These are phyloP conservation scores for Pollachius pollachius DNA, from an alignment of 2,113 vertebrate genomes.

Conservation along the genomic window DNA sequence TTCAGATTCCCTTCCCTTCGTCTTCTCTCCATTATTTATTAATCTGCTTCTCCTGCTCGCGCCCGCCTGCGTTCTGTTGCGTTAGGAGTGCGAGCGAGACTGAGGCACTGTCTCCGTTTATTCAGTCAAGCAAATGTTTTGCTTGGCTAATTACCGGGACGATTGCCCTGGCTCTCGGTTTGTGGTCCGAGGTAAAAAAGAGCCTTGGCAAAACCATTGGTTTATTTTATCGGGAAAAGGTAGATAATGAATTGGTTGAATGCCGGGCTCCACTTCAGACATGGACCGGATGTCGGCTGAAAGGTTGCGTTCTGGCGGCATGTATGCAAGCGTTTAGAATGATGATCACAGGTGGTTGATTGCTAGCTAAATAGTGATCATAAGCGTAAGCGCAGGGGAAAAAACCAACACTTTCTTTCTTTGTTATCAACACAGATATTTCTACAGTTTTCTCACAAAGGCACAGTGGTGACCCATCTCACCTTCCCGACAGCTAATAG, in stretches of 20 bases:
- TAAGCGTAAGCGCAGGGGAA: constrained; percentile 28
- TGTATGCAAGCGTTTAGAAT: background rate
- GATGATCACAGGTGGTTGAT: constrained; percentile 27
- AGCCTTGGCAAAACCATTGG: constrained; percentile 22
- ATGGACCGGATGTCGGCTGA: background rate
- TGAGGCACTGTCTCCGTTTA: constrained; percentile 29
- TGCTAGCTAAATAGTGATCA: constrained; percentile 27
- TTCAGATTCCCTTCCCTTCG: constrained; percentile 38
- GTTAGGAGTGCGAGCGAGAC: constrained; percentile 10
- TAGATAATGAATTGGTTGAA: background rate
- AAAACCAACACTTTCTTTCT: constrained; percentile 7
- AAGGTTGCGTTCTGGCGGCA: background rate
- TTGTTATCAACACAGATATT: constrained; percentile 15
- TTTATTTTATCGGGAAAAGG: constrained; percentile 22
- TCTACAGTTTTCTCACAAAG: constrained; percentile 12
- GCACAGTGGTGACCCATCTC: constrained; percentile 36
- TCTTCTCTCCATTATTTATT: constrained; percentile 32
- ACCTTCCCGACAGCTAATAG: constrained; percentile 56
- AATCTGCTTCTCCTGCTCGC: constrained; percentile 17
- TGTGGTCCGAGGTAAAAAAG: constrained; percentile 19
- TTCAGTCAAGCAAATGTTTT: constrained; percentile 31
- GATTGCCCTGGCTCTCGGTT: constrained; percentile 22
- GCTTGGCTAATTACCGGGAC: constrained; percentile 38
- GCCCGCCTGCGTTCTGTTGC: constrained; percentile 18
- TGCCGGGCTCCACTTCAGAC: background rate